Percentiles rank a stretch among this genome's conserved stretches.
phyloP scores from a whole-genome alignment of 2,888 invertebrate genomes.

The Chesias legatella region DNA sequence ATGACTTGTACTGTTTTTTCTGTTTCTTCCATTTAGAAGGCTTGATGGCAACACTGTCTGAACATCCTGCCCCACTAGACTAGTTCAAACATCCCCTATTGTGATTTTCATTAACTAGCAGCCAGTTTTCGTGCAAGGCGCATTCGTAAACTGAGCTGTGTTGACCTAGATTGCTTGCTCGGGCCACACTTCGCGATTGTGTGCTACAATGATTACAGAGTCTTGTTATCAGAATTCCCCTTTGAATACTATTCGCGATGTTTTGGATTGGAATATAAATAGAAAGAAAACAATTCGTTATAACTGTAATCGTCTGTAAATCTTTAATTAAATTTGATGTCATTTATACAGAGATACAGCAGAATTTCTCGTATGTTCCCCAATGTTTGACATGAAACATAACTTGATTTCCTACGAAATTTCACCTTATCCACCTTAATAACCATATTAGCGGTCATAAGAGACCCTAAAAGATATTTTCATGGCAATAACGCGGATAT shows the following conservation, averaged over 20 bases:
- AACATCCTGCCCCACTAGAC: background rate
- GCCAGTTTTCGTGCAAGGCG: constrained; percentile 21
- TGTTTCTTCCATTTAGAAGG: too few relatives aligned
- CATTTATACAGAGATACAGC: too few relatives aligned
- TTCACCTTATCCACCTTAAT: constrained; percentile 21
- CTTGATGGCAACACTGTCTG: too few relatives aligned
- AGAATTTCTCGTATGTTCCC: background rate
- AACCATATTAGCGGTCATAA: constrained; percentile 17
- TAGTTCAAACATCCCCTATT: constrained; percentile 9
- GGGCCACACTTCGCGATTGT: constrained; percentile 8
- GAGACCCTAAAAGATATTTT: constrained; percentile 19
- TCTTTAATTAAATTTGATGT: too few relatives aligned
- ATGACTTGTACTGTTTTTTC: too few relatives aligned
- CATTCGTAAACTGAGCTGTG: constrained; percentile 21
- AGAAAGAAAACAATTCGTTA: too few relatives aligned
- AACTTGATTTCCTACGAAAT: constrained; percentile 16
- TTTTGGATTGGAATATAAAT: too few relatives aligned
- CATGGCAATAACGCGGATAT: constrained; percentile 22
- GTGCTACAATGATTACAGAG: too few relatives aligned
- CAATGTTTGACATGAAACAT: background rate
- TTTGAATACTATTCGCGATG: too few relatives aligned
- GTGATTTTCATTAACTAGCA: constrained; percentile 22
- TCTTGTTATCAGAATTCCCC: too few relatives aligned
- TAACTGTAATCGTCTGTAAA: too few relatives aligned
- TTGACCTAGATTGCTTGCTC: constrained; percentile 24